Conservation (phyloP, 2,797 vertebrate genomes). For the Anisognathus igniventris region DNA sequence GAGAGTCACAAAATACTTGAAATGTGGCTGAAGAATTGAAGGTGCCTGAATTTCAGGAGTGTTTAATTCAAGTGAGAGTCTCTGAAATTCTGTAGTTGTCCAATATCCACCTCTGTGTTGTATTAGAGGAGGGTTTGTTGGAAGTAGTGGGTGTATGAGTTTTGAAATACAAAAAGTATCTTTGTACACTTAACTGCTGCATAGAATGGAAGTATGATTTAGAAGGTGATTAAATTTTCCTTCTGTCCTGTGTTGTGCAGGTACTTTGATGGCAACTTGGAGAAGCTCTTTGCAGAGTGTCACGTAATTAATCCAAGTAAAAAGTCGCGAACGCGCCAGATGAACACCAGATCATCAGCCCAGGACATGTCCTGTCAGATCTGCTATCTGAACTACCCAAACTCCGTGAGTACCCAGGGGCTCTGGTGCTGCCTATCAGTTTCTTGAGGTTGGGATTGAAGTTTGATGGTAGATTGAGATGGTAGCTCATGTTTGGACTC, state of each 20-base stretch:
- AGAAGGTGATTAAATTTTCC: accelerated
- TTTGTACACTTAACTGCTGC: neutral
- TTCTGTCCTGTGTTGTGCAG: slow-evolving; percentile 72
- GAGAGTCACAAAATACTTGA: neutral
- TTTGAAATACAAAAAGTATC: neutral
- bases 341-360: slow-evolving; percentile 96
- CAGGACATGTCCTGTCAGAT: slow-evolving; percentile 99
- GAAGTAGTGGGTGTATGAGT: neutral
- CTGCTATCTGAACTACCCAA: slow-evolving; percentile 99
- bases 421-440: neutral
- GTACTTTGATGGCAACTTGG: slow-evolving; percentile 99
- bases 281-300: slow-evolving; percentile 99
- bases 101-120: neutral
- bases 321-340: slow-evolving; percentile 95
- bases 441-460: neutral
- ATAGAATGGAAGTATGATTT: neutral
- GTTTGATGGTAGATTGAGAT: neutral
- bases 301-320: slow-evolving; percentile 99
- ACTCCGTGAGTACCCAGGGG: slow-evolving; percentile 86
- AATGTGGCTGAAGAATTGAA: neutral
- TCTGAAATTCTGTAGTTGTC: neutral
- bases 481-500: neutral
- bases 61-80: neutral
- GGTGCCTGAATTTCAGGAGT: neutral
- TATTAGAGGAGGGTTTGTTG: neutral